Conservation (phyloP, 2,888 invertebrate species). For the Tenthredo livida region DNA sequence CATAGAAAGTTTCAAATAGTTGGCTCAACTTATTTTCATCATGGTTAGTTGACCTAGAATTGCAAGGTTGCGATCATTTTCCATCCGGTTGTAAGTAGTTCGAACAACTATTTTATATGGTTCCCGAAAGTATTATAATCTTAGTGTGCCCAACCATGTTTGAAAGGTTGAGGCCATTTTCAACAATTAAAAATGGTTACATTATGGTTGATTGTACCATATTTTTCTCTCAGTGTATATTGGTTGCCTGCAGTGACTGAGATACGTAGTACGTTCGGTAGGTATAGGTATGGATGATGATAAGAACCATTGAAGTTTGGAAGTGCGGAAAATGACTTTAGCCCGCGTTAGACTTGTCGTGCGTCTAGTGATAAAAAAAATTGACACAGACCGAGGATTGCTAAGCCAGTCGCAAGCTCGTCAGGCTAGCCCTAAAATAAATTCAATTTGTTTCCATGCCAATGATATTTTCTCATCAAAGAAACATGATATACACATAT, state of each 20-base stretch:
- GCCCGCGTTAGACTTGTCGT: conserved; percentile 32
- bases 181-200: no score
- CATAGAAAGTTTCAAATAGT: no score
- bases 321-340: conserved; percentile 25
- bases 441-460: conserved; percentile 7
- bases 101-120: no score
- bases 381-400: conserved; percentile 20
- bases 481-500: not conserved
- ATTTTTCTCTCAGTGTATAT: no score
- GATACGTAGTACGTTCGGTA: conserved; percentile 4
- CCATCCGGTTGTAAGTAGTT: no score
- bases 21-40: no score
- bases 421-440: conserved; percentile 8
- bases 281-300: not conserved
- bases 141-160: no score
- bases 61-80: no score
- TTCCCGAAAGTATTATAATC: no score
- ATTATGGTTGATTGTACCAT: no score
- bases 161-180: no score
- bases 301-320: conserved; percentile 35
- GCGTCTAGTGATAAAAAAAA: conserved; percentile 35
- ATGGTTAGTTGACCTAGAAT: no score
- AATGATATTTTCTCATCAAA: conserved; percentile 6
- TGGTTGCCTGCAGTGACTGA: conserved; percentile 5
- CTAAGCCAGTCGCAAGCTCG: not conserved